Evolutionary conservation across 1,140 invertebrate genomes (phyloP).

Genomic region (Solen grandis): DNA sequence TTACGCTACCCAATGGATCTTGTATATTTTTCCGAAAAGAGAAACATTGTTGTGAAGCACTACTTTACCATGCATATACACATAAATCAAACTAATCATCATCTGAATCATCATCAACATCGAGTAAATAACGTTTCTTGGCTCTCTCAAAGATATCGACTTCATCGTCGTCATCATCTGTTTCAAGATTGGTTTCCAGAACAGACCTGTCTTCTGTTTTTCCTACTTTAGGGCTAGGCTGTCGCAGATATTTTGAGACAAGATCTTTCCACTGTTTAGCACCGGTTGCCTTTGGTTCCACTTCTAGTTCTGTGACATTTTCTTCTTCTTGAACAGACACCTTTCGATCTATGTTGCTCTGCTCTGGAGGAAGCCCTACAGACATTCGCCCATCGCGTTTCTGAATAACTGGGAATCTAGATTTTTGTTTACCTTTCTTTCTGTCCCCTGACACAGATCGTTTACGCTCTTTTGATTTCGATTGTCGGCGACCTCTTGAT

Average conservation of each 20-base stretch:
- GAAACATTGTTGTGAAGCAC: no score
- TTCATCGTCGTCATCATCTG: constrained; percentile 46
- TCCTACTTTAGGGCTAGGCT: constrained; percentile 48
- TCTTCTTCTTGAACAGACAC: not conserved
- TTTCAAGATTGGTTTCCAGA: constrained; percentile 26
- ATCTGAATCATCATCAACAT: constrained; percentile 37
- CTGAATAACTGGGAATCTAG: constrained; percentile 47
- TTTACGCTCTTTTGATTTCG: constrained; percentile 1
- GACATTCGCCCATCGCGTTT: constrained; percentile 8
- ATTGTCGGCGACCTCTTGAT: constrained; percentile 4
- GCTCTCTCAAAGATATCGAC: constrained; percentile 45
- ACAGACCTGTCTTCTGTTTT: constrained; percentile 43
- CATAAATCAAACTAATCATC: no score
- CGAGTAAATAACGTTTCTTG: constrained; percentile 22
- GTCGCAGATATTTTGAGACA: constrained; percentile 41
- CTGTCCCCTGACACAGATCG: constrained; percentile 19
- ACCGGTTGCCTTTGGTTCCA: constrained; percentile 14
- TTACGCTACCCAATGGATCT: no score
- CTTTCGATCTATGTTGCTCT: not conserved
- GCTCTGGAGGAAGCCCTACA: not conserved
- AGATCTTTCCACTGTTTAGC: constrained; percentile 49
- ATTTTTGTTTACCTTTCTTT: not conserved
- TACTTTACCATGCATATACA: no score
- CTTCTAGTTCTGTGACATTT: not conserved
- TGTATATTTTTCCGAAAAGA: no score